Conservation (phyloP, 2,888 invertebrate species). For the Cetonia aurata region DNA sequence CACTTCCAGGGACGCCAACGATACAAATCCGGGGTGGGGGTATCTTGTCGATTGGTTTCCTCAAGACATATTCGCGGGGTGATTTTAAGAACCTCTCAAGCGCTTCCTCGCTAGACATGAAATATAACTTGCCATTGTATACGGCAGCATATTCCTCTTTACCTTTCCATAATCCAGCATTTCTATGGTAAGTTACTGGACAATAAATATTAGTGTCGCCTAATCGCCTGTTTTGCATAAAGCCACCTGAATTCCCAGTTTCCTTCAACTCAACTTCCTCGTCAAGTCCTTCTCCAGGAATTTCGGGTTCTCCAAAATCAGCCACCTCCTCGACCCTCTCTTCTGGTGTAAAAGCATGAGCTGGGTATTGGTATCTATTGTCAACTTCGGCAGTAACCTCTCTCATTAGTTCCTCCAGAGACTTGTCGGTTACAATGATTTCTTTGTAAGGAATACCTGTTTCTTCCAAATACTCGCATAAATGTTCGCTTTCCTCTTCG, state of each 20-base stretch:
- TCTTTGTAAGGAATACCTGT: constrained; percentile 29
- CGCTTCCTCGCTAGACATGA: constrained; percentile 69
- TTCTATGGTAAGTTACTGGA: constrained; percentile 71
- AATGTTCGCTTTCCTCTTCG: constrained; percentile 54
- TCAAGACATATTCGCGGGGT: constrained; percentile 68
- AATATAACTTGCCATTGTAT: constrained; percentile 70
- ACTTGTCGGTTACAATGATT: constrained; percentile 55
- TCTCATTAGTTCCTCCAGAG: constrained; percentile 56
- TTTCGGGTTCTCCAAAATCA: constrained; percentile 65
- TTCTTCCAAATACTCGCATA: constrained; percentile 31
- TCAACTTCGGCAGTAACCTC: constrained; percentile 59
- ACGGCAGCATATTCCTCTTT: constrained; percentile 69
- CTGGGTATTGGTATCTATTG: constrained; percentile 62
- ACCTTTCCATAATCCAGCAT: constrained; percentile 73
- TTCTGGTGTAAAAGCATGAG: constrained; percentile 68
- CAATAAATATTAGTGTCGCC: constrained; percentile 74
- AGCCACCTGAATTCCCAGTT: constrained; percentile 48
- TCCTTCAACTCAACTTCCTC: constrained; percentile 59
- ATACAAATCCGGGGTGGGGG: constrained; percentile 72
- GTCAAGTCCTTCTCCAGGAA: constrained; percentile 65
- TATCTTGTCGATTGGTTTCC: constrained; percentile 65
- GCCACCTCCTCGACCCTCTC: constrained; percentile 68
- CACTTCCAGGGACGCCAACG: constrained; percentile 70
- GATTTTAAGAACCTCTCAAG: constrained; percentile 68
- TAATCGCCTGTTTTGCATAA: constrained; percentile 62